A percentile compares a stretch with the other conserved stretches of the same genome.
Evolutionary conservation across 2,797 vertebrate genomes (phyloP).

Genomic region (Dicrostonyx torquatus): DNA sequence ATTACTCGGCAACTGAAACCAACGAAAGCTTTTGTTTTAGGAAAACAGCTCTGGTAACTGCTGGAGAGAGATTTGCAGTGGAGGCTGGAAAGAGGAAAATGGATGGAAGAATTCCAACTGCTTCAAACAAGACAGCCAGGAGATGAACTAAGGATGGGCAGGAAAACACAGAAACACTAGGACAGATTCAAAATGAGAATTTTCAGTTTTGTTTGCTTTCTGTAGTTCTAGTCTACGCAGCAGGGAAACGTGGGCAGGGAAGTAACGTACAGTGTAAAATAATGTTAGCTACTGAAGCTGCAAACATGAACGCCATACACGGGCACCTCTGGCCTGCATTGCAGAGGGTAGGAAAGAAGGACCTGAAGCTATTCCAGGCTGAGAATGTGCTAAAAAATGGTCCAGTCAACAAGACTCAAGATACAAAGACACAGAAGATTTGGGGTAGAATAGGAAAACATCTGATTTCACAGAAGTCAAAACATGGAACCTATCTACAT

Average conservation of each 20-base stretch:
- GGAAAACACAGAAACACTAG: not conserved
- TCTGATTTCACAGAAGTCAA: not conserved
- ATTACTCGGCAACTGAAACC: slow-evolving; percentile 29
- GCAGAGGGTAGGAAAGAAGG: not conserved
- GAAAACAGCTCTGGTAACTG: not conserved
- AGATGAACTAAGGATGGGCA: not conserved
- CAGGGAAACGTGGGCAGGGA: not conserved
- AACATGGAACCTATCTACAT: not conserved
- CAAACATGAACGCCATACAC: not conserved
- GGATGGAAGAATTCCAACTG: not conserved
- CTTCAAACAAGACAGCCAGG: not conserved
- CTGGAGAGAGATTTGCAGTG: not conserved
- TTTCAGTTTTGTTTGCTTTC: not conserved
- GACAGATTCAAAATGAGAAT: not conserved
- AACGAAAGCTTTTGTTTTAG: slow-evolving; percentile 28
- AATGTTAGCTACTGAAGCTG: not conserved
- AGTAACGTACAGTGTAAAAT: not conserved
- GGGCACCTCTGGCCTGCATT: not conserved
- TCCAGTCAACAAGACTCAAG: slow-evolving; percentile 5
- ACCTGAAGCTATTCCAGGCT: not conserved
- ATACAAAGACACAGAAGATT: slow-evolving; percentile 18
- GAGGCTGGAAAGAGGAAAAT: not conserved
- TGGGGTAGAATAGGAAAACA: not conserved
- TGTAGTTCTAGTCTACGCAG: not conserved
- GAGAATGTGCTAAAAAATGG: not conserved